Evolutionary conservation across 1,140 invertebrate species (phyloP).

Genomic region (Choristoneura fumiferana): DNA sequence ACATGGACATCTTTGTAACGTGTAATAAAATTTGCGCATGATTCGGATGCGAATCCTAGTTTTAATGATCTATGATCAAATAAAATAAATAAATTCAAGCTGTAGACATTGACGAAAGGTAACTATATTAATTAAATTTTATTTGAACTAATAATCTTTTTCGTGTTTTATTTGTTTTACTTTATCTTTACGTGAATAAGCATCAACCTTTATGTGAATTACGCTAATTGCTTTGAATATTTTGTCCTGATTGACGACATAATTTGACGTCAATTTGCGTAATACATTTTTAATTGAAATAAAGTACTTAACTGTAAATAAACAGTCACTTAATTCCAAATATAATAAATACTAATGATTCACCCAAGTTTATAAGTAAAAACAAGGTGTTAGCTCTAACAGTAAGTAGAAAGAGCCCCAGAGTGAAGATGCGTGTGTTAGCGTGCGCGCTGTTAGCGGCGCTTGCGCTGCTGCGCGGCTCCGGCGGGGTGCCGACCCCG

Average conservation of each 20-base stretch:
- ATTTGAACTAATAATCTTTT: conserved; percentile 57
- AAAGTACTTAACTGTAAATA: too few species aligned
- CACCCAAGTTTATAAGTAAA: too few species aligned
- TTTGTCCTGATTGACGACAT: too few species aligned
- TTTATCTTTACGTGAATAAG: too few species aligned
- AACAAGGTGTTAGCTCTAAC: too few species aligned
- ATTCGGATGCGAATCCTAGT: conserved; percentile 34
- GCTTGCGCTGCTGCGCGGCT: neutral
- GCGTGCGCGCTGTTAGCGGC: neutral
- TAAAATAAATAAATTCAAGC: conserved; percentile 34
- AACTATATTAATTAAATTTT: conserved; percentile 60
- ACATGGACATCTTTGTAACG: conserved; percentile 25
- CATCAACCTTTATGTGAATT: too few species aligned
- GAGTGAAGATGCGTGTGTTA: neutral
- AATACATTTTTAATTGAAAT: too few species aligned
- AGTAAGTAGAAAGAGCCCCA: too few species aligned
- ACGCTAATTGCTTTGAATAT: too few species aligned
- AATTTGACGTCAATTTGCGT: too few species aligned
- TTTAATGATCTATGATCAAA: conserved; percentile 33
- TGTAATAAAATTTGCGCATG: conserved; percentile 27
- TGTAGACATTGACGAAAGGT: conserved; percentile 59
- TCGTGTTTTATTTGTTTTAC: conserved; percentile 34
- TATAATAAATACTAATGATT: too few species aligned
- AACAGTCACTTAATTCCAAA: too few species aligned
- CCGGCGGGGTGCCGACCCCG: neutral